Evolutionary conservation across 2,888 invertebrate genomes (phyloP), one percentile per base, ranked within the genome.

Genomic region (Leptinotarsa tumamoca): DNA sequence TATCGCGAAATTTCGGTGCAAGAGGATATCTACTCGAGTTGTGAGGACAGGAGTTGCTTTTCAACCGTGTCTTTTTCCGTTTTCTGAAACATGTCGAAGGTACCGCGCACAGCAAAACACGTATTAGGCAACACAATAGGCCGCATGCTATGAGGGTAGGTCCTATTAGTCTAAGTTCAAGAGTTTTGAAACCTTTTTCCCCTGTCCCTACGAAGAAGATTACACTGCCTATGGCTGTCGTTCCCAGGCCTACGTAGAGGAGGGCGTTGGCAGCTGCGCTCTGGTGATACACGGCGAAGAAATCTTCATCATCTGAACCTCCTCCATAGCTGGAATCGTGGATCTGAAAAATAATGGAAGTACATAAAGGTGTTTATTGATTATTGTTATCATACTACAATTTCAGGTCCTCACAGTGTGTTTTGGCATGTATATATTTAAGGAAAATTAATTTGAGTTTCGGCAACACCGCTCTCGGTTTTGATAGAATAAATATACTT

Each of bases 181-280:
- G 92, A 81, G 96, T 96, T 89, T 93, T 95, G 92, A 94, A 96
- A 89, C 93, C 92, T 90, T 96, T 95, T 90, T 96, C 96, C 85
- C 96, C 96, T 81, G 96, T 95, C 83, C 96, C 96, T 81, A 96
- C 96, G 90, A 96, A 96, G 87, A 95, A 95, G 84, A 96, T 95
- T 84, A 96, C 94, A 85, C 95, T 92, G 74, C 96, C 96, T 82
- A 96, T 90, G 33, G 96, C 95, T 78, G 95, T 93, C 33, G 94
- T 94, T 82, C 94, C 95, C 82, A 96, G 91, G 73, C 96, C 96
- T 70, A 96, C 95, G 89, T 96, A 96, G 73, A 96, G 92, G 80
- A 96, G 92, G 80, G 95, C 93, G 87, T 94, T 94, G 81, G 95
- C 95, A 80, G 95, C 95, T 70, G 95, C 95, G 90, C 94, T 95